These are phyloP conservation scores for Montipora foliosa DNA, from an alignment of 64 coral and sea anemone genomes.

Conservation along the genomic window DNA sequence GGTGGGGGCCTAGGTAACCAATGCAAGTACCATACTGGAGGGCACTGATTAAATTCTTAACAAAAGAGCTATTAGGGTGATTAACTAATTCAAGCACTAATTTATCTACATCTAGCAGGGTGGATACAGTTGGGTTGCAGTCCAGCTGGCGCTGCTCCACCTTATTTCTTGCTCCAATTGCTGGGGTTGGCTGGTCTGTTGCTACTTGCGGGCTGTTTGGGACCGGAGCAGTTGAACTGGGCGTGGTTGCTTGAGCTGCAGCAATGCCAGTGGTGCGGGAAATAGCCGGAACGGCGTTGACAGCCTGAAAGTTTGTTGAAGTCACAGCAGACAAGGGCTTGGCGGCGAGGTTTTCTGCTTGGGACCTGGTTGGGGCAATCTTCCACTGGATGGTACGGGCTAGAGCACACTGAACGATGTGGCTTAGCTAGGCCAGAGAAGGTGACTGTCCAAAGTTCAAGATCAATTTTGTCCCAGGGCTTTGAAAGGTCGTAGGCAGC, in stretches of 20 bases:
- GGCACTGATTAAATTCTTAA: background rate
- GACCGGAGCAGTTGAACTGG: background rate
- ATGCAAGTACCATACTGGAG: background rate
- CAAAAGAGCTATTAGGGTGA: conserved; percentile 5
- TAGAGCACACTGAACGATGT: background rate
- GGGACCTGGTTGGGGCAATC: background rate
- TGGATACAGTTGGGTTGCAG: background rate
- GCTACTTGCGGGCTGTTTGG: background rate
- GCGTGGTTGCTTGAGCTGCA: background rate
- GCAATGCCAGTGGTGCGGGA: background rate
- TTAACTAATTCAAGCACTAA: conserved; percentile 12
- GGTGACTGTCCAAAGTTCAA: conserved; percentile 7
- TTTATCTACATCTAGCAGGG: background rate
- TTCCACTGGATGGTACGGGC: background rate
- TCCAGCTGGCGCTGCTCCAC: background rate
- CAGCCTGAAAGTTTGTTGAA: background rate
- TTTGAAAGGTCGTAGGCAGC: background rate
- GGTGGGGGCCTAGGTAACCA: background rate
- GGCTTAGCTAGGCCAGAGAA: background rate
- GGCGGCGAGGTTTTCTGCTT: background rate
- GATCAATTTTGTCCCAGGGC: no score
- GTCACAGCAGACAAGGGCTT: background rate
- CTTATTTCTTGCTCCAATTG: background rate
- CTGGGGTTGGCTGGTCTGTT: background rate
- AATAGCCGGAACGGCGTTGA: background rate